These are phyloP conservation scores for Sebastes paucispinis DNA, from an alignment of 2,797 vertebrate species.

Conservation along the genomic window DNA sequence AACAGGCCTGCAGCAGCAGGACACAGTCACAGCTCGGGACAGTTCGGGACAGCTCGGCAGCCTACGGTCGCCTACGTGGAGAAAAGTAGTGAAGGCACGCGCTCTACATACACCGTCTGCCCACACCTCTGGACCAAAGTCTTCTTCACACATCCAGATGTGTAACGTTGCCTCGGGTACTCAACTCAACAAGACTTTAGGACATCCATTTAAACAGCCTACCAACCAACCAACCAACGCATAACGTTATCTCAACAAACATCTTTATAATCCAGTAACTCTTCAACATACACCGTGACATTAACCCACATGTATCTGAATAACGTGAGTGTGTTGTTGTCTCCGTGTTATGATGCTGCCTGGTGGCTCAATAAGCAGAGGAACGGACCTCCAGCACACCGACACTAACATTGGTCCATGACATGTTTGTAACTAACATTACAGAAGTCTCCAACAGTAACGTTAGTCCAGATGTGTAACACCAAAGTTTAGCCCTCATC, in stretches of 20 bases:
- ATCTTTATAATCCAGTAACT: not conserved
- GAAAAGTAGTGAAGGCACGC: not conserved
- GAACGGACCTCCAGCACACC: too few species aligned
- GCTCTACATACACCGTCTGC: too few species aligned
- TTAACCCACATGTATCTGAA: not conserved
- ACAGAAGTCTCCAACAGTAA: not conserved
- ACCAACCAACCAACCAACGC: not conserved
- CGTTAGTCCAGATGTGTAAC: not conserved
- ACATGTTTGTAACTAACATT: too few species aligned
- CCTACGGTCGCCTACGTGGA: too few species aligned
- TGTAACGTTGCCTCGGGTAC: not conserved
- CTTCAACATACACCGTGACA: not conserved
- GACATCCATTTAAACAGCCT: not conserved
- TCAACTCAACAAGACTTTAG: too few species aligned
- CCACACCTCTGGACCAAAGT: not conserved
- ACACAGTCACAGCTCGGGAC: not conserved
- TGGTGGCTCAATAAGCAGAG: not conserved
- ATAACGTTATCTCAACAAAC: not conserved
- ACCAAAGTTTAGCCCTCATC: not conserved
- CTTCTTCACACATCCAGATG: not conserved
- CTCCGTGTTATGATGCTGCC: not conserved
- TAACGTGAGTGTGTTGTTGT: too few species aligned
- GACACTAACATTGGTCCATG: too few species aligned
- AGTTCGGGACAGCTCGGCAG: too few species aligned
- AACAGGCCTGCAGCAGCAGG: conserved; percentile 7